phyloP scores from a whole-genome alignment of 2,797 vertebrate genomes.

The Schizopygopsis pylzovi region DNA sequence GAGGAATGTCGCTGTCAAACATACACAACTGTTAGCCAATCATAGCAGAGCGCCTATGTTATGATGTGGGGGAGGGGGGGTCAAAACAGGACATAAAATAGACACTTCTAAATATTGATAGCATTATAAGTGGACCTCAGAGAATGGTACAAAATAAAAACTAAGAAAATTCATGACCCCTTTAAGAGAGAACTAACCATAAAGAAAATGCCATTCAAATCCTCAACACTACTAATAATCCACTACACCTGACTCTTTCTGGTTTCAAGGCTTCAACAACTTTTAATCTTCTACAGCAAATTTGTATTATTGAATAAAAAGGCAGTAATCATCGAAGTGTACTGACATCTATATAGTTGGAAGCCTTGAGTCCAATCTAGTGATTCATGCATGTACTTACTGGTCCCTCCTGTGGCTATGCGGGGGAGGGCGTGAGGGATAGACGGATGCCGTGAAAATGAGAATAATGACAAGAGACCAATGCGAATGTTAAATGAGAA shows the following conservation, averaged over 20 bases:
- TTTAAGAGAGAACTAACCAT: conserved; percentile 11
- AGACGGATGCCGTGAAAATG: conserved; percentile 71
- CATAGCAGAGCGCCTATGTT: too few relatives aligned
- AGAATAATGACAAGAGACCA: conserved; percentile 58
- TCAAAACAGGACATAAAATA: neutral
- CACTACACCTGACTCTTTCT: conserved; percentile 24
- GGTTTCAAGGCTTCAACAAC: conserved; percentile 48
- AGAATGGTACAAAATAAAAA: neutral
- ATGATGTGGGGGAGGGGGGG: too few relatives aligned
- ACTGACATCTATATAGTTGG: conserved; percentile 43
- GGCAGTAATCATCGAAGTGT: neutral
- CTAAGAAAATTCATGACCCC: neutral
- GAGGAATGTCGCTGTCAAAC: too few relatives aligned
- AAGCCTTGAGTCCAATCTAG: conserved; percentile 59
- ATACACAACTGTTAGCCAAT: too few relatives aligned
- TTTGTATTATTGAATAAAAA: conserved; percentile 15
- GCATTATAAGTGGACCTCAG: neutral
- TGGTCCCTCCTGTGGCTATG: conserved; percentile 66
- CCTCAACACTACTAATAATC: conserved; percentile 7
- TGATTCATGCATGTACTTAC: conserved; percentile 70
- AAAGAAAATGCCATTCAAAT: conserved; percentile 54
- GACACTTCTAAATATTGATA: neutral
- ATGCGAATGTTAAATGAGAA: conserved; percentile 50
- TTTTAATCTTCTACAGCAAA: conserved; percentile 5
- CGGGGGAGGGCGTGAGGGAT: conserved; percentile 61